These are phyloP conservation scores for Anomalospiza imberbis DNA, from an alignment of 2,797 vertebrate species.

Conservation along the genomic window DNA sequence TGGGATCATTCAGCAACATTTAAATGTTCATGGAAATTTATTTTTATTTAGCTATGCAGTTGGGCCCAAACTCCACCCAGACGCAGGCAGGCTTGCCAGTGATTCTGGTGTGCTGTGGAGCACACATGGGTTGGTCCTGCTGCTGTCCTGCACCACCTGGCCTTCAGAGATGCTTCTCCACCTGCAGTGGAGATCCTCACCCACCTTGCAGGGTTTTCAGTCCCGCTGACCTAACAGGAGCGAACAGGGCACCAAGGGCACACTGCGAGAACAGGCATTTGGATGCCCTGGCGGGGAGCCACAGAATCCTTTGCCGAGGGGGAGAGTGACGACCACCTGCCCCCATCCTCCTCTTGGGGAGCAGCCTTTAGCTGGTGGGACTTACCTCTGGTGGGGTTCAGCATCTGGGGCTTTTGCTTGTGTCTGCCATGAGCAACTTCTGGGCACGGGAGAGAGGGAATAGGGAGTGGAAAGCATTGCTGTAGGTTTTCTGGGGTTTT, in stretches of 20 bases:
- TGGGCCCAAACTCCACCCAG: background rate
- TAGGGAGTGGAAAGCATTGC: rapidly evolving
- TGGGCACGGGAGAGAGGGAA: background rate
- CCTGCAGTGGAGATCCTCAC: background rate
- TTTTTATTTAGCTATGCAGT: background rate
- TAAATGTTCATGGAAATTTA: background rate
- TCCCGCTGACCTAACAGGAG: background rate
- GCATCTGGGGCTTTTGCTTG: background rate
- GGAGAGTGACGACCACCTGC: rapidly evolving
- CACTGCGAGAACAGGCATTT: rapidly evolving
- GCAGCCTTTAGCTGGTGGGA: background rate
- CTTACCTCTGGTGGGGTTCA: background rate
- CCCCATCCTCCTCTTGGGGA: background rate
- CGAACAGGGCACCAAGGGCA: rapidly evolving
- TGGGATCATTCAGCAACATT: background rate
- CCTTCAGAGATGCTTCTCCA: background rate
- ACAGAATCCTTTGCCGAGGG: background rate
- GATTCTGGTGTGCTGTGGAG: background rate
- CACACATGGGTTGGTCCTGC: background rate
- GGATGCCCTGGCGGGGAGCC: background rate
- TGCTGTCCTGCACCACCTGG: background rate
- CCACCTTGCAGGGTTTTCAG: background rate
- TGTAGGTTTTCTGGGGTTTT: too few relatives aligned
- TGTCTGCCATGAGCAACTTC: background rate
- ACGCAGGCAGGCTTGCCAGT: background rate